Conservation (phyloP, 2,797 vertebrate species). For the Epinephelus coioides region DNA sequence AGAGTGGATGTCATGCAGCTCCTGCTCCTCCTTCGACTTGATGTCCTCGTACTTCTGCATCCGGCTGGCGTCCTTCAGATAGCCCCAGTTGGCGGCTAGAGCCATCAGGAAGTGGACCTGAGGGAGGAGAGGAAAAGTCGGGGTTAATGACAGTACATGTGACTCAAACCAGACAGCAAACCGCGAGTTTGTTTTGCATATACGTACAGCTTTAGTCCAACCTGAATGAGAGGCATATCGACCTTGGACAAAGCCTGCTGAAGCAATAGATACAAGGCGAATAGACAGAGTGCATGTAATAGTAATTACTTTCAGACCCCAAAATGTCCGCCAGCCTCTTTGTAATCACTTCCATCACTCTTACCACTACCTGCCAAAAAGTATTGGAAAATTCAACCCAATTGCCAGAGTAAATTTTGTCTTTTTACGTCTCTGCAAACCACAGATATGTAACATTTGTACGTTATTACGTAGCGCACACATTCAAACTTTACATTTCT, state of each 20-base stretch:
- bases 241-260: no score
- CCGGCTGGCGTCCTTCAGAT: constrained; percentile 97
- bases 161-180: background rate
- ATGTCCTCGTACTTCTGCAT: constrained; percentile 99
- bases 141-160: background rate
- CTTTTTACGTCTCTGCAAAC: no score
- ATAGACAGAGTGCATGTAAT: background rate
- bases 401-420: no score
- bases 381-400: no score
- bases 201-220: background rate
- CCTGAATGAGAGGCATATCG: background rate
- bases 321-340: background rate
- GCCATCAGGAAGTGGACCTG: constrained; percentile 99
- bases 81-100: constrained; percentile 98
- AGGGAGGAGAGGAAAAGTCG: background rate
- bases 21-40: constrained; percentile 99
- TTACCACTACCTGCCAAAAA: no score
- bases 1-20: constrained; percentile 98
- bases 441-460: no score
- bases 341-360: no score
- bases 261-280: background rate
- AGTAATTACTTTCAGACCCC: background rate
- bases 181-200: background rate
- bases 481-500: no score
- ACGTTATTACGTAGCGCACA: no score